Percentiles rank a stretch among this genome's conserved stretches.
phyloP scores from a whole-genome alignment of 2,888 invertebrate genomes.

The Exephanes ischioxanthus region DNA sequence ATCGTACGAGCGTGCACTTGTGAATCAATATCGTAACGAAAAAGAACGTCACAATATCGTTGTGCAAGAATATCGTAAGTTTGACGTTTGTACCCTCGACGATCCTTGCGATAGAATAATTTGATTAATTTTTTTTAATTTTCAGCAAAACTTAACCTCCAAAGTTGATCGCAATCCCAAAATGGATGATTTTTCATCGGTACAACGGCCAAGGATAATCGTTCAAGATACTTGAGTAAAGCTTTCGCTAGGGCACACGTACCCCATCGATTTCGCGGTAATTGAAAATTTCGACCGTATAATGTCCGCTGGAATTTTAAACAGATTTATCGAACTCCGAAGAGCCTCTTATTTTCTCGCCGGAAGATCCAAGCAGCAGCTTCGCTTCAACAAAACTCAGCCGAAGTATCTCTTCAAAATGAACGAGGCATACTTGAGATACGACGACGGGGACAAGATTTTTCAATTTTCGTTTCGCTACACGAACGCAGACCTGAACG shows the following conservation, averaged over 20 bases:
- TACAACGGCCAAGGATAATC: not conserved
- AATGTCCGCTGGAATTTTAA: slow-evolving; percentile 57
- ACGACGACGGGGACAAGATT: slow-evolving; percentile 85
- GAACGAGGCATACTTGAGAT: slow-evolving; percentile 88
- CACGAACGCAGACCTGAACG: slow-evolving; percentile 83
- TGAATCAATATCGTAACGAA: too few relatives aligned
- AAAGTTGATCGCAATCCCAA: not conserved
- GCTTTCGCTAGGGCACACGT: too few relatives aligned
- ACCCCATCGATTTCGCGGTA: not conserved
- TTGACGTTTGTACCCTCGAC: not conserved
- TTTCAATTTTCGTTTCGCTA: slow-evolving; percentile 88
- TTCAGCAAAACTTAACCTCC: slow-evolving; percentile 34
- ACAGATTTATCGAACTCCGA: slow-evolving; percentile 23
- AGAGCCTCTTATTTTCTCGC: not conserved
- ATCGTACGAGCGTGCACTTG: too few relatives aligned
- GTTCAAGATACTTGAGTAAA: not conserved
- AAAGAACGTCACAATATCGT: too few relatives aligned
- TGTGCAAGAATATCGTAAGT: not conserved
- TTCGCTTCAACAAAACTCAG: slow-evolving; percentile 49
- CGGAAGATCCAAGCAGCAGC: slow-evolving; percentile 9
- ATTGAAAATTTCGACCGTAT: slow-evolving; percentile 8
- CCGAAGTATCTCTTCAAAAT: slow-evolving; percentile 84
- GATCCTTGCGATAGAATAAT: not conserved
- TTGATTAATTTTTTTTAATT: not conserved
- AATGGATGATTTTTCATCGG: not conserved